A percentile compares a stretch with the other conserved stretches of the same genome.
phyloP scores from a whole-genome alignment of 1,140 invertebrate species.

The Euura lappo region DNA sequence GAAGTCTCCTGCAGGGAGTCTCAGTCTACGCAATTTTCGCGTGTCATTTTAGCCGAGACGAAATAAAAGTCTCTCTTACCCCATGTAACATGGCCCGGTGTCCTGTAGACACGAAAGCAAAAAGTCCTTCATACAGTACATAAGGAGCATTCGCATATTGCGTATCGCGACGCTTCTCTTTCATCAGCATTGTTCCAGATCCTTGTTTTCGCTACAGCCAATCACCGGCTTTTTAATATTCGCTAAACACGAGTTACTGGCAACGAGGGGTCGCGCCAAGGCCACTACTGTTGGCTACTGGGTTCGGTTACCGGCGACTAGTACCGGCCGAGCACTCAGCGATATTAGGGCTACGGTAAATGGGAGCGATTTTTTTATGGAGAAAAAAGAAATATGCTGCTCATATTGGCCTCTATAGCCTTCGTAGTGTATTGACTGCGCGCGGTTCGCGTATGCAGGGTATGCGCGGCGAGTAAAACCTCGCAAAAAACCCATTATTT shows the following conservation, averaged over 20 bases:
- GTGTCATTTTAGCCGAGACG: slow-evolving; percentile 1
- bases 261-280: not conserved
- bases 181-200: not conserved
- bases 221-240: slow-evolving; percentile 1
- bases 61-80: not conserved
- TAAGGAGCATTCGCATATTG: not conserved
- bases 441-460: slow-evolving; percentile 20
- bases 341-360: slow-evolving; percentile 49
- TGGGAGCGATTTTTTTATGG: slow-evolving; percentile 43
- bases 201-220: not conserved
- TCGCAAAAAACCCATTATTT: not conserved
- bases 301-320: slow-evolving; percentile 9
- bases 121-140: not conserved
- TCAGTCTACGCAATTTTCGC: not conserved
- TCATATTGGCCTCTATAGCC: not conserved
- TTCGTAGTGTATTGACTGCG: slow-evolving; percentile 30
- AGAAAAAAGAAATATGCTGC: not conserved
- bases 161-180: not conserved
- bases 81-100: not conserved
- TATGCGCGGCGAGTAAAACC: not conserved
- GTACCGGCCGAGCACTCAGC: slow-evolving; percentile 43
- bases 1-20: not conserved
- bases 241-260: slow-evolving; percentile 1
- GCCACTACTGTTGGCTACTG: not conserved
- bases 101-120: not conserved